A percentile compares a stretch with the other conserved stretches of the same genome.
Conservation (phyloP, 2,113 vertebrate genomes). For the Mirza zaza region DNA sequence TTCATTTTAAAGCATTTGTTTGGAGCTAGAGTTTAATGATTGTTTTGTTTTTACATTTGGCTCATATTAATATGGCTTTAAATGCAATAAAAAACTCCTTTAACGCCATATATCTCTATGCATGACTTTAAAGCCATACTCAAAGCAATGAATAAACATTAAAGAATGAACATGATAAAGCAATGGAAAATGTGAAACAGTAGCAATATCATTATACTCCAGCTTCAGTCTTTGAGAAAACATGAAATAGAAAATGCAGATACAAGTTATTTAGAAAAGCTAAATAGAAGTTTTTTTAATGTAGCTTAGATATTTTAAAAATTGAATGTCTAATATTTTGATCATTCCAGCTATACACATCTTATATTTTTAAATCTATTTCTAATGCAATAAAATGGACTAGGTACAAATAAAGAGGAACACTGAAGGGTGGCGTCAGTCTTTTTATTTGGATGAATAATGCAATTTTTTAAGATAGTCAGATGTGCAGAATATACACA, state of each 20-base stretch:
- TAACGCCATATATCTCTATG: background rate
- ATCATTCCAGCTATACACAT: background rate
- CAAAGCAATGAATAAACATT: slow-evolving; percentile 45
- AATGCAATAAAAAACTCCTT: slow-evolving; percentile 48
- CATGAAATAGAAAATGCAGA: background rate
- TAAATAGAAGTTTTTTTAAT: background rate
- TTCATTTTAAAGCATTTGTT: slow-evolving; percentile 59
- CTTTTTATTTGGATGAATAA: background rate
- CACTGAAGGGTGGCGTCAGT: background rate
- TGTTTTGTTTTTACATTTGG: slow-evolving; percentile 21
- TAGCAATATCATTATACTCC: background rate
- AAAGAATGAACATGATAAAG: slow-evolving; percentile 26
- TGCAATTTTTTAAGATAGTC: background rate
- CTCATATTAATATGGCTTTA: slow-evolving; percentile 42
- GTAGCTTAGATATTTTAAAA: background rate
- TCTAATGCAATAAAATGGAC: background rate
- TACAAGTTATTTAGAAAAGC: background rate
- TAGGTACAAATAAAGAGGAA: background rate
- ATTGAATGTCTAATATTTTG: background rate
- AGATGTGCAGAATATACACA: background rate
- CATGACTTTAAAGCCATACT: slow-evolving; percentile 47
- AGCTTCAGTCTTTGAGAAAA: background rate
- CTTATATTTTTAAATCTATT: background rate
- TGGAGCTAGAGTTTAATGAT: slow-evolving; percentile 33
- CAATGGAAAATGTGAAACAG: background rate